Evolutionary conservation across 2,113 vertebrate genomes (phyloP).

Genomic region (Loxodonta africana): DNA sequence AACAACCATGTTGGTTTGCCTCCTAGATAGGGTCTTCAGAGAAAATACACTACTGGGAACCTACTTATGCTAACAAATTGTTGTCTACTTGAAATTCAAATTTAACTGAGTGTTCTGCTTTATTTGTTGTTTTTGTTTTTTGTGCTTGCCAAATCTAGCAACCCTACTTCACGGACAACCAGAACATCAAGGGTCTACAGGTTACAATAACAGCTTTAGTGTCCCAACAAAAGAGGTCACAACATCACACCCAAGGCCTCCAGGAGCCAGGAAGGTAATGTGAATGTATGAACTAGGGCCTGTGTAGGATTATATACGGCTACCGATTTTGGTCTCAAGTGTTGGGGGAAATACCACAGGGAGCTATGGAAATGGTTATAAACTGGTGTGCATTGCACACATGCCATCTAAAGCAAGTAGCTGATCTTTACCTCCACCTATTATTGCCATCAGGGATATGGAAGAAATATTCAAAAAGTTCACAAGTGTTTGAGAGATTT

Average conservation of each 20-base stretch:
- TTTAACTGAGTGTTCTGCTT: not conserved
- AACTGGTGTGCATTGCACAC: not conserved
- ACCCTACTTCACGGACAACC: not conserved
- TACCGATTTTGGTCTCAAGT: not conserved
- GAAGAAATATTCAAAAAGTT: not conserved
- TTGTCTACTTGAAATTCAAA: not conserved
- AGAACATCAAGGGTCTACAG: not conserved
- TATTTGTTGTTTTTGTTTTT: not conserved
- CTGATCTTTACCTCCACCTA: not conserved
- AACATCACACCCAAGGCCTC: not conserved
- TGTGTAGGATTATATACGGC: not conserved
- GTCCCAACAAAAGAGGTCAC: not conserved
- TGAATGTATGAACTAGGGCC: not conserved
- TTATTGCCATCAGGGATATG: not conserved
- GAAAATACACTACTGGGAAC: not conserved
- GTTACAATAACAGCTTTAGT: not conserved
- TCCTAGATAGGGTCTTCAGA: not conserved
- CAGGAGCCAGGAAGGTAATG: too few species aligned
- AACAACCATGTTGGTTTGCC: not conserved
- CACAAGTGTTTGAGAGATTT: not conserved
- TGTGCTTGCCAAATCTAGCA: not conserved
- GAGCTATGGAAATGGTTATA: not conserved
- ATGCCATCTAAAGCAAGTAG: not conserved
- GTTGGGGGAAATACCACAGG: rapidly evolving
- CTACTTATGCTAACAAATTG: not conserved